These are phyloP conservation scores for Pandemis heparana DNA, from an alignment of 2,888 invertebrate species.

Conservation along the genomic window DNA sequence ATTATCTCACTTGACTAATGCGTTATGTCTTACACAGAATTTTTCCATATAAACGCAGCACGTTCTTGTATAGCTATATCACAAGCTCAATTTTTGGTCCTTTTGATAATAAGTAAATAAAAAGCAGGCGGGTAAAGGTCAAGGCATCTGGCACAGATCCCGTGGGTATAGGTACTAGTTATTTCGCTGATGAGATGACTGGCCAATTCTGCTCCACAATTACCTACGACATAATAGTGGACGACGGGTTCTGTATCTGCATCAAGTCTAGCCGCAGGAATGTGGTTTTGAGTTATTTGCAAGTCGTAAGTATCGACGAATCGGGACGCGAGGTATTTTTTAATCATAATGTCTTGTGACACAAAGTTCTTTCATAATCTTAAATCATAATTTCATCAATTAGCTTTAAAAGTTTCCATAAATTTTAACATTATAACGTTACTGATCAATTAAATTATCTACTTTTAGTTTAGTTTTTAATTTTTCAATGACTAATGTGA, in stretches of 20 bases:
- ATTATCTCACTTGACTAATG: not conserved
- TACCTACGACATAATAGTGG: slow-evolving; percentile 15
- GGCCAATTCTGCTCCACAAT: slow-evolving; percentile 19
- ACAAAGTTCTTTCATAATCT: too few relatives aligned
- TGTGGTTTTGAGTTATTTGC: slow-evolving; percentile 41
- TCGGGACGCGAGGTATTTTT: slow-evolving; percentile 18
- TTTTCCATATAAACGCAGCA: not conserved
- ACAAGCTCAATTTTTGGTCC: not conserved
- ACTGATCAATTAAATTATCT: too few relatives aligned
- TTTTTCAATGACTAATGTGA: too few relatives aligned
- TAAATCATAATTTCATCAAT: too few relatives aligned
- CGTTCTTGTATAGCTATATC: not conserved
- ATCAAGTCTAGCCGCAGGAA: slow-evolving; percentile 36
- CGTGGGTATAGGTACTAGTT: not conserved
- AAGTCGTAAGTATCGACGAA: slow-evolving; percentile 25
- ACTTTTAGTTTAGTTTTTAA: too few relatives aligned
- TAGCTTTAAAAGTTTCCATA: too few relatives aligned
- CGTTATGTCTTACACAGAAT: not conserved
- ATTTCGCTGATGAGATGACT: not conserved
- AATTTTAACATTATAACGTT: too few relatives aligned
- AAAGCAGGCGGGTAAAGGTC: not conserved
- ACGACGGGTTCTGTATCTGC: slow-evolving; percentile 7
- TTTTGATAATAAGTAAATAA: not conserved
- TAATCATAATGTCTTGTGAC: not conserved
- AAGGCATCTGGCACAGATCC: not conserved